Conservation (phyloP, 2,888 invertebrate genomes). For the Erebia epiphron region DNA sequence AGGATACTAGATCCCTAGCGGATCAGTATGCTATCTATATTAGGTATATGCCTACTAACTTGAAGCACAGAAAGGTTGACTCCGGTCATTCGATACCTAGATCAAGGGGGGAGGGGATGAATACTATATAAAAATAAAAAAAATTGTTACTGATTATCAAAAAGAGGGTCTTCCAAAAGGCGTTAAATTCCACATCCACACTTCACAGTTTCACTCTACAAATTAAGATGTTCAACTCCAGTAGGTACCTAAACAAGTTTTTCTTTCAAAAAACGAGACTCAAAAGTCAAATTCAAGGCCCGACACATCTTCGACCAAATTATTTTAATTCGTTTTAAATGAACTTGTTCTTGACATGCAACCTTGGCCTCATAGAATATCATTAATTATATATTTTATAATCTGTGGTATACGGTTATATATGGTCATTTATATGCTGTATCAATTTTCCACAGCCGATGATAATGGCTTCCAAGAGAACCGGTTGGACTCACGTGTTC, state of each 20-base stretch:
- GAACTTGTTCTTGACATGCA: conserved; percentile 14
- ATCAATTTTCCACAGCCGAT: conserved; percentile 24
- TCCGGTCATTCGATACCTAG: too few species aligned
- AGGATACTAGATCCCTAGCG: background rate
- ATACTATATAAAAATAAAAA: too few species aligned
- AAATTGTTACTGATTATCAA: too few species aligned
- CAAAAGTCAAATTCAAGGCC: background rate
- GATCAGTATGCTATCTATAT: background rate
- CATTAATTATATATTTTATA: conserved; percentile 15
- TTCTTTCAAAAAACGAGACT: background rate
- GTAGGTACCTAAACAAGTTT: too few species aligned
- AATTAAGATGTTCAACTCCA: too few species aligned
- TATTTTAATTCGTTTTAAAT: background rate
- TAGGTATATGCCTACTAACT: background rate
- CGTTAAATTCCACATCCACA: too few species aligned
- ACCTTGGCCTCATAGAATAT: conserved; percentile 13
- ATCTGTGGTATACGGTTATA: background rate
- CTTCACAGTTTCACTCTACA: too few species aligned
- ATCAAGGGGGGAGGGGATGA: too few species aligned
- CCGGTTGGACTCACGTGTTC: conserved; percentile 25
- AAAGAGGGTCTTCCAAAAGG: too few species aligned
- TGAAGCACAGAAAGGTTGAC: too few species aligned
- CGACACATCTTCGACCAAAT: background rate
- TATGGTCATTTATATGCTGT: conserved; percentile 20
- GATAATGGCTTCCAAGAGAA: conserved; percentile 22